Evolutionary conservation across 2,797 vertebrate species (phyloP), one percentile per base, ranked within the genome.

Genomic region (Sebastes nivosus): DNA sequence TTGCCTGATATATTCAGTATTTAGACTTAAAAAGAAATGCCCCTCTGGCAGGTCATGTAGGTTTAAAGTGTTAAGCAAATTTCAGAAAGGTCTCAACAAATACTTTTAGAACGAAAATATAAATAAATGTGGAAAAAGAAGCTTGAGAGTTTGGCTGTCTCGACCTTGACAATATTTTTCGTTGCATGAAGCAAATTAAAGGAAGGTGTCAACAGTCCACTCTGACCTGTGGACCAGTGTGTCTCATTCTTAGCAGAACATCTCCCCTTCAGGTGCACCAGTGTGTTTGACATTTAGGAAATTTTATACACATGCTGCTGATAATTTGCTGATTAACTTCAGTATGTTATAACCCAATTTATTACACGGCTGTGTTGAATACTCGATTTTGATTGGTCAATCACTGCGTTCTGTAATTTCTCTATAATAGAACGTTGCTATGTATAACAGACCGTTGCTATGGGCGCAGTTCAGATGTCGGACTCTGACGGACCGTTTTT

Each of bases 171-270:
- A 16, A 42, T 25, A n/a, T 60, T 75, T 83, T 55, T 72, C 67
- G 67, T 42, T 57, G 67, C 36, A 22, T 55, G 55, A 79, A 55
- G n/a, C 60, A 75, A 60, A 79, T 67, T 61, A 61, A 67, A 65
- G n/a, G 61, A 8, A 77, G 46, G 13, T 54, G 60, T 71, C 66
- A 29, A 42, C 59, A 13, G 36, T 59, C 68, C 42, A n/a, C 22
- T 57, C 65, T 27, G 72, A 50, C 27, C 72, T 13, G 4, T 38
- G 12, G 12, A 38, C 36, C 36, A 38, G 42, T 54, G 55, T 6
- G 34, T 59, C 20, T 46, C 34, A 27, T 34, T 29, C 5, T n/a
- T 6, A 57, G 57, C 32, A 42, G 29, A 68, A 22, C 42, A 57
- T 38, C 25, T 27, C 32, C 18, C 22, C 20, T 58, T 64, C 58